Percentiles rank a stretch among this genome's conserved stretches.
These are phyloP conservation scores for Cheirogaleus major DNA, from an alignment of 2,797 vertebrate genomes.

Conservation along the genomic window DNA sequence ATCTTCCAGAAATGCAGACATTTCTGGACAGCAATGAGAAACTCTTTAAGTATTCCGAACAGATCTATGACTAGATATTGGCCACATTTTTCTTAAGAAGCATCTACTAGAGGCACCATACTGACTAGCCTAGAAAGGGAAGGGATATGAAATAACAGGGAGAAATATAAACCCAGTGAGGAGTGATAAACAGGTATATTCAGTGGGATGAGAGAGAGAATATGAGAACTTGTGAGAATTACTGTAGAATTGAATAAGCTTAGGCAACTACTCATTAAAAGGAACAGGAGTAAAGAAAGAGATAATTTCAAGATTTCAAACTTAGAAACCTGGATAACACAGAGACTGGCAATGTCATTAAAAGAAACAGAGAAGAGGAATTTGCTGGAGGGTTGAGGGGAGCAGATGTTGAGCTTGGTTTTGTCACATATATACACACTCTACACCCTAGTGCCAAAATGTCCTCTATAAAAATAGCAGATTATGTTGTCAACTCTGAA, in stretches of 20 bases:
- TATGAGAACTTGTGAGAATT: background rate
- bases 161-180: background rate
- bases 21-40: background rate
- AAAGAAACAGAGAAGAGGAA: slow-evolving; percentile 7
- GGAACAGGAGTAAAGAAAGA: background rate
- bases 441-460: background rate
- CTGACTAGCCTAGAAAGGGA: background rate
- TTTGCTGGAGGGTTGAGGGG: background rate
- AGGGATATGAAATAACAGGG: too few species aligned
- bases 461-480: slow-evolving; percentile 44
- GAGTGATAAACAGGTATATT: background rate
- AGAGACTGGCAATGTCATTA: background rate
- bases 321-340: background rate
- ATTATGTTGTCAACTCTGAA: slow-evolving; percentile 53
- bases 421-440: background rate
- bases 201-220: background rate
- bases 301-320: background rate
- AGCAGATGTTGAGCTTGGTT: background rate
- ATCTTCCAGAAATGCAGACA: background rate
- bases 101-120: background rate
- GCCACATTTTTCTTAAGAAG: background rate
- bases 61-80: background rate
- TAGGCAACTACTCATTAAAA: background rate
- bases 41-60: background rate
- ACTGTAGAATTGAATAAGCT: background rate